Evolutionary conservation across 2,113 vertebrate species (phyloP), one percentile per base, ranked within the genome.

Genomic region (Campylorhamphus procurvoides): DNA sequence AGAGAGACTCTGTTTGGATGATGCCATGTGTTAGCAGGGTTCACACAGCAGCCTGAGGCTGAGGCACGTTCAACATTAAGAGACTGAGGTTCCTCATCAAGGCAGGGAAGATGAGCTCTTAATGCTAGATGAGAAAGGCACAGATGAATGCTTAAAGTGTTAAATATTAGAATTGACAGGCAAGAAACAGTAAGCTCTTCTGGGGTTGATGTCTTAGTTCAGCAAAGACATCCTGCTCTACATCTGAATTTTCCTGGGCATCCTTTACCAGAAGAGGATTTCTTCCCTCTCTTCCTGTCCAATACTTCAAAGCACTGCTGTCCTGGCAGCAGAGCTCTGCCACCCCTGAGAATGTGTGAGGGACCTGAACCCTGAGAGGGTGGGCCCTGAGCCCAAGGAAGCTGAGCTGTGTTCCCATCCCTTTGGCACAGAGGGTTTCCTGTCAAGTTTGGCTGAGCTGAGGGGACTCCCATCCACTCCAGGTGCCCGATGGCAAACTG

Each of bases 331-430:
- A 52, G 72, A 60, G n/a, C 64, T 75, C 58, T 31, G 42, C 59
- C 22, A 6, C 19, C 69, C 28, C 22, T 5, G 3, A 66, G 28
- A 16, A 15, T 3, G 24, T 0, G 1, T 2, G 39, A 53, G 56
- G 73, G 56, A 63, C n/a, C 52, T 16, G 8, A 23, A n/a, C 3
- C 14, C 27, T 7, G 27, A n/a, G 40, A 9, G 49, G 68, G 84
- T 47, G 24, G 72, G 52, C 2, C 2, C 13, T 47, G 27, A 52
- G 60, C 58, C 66, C 55, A 49, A 39, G 55, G 19, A 77, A 39
- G 62, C 4, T 20, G 44, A 87, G 52, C 9, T 60, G 28, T 39
- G 14, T 60, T 91, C 67, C 44, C 42, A 59, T 49, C 31, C 6
- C 11, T 33, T 67, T 33, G 63, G 62, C 16, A 56, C 3, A 35